Evolutionary conservation across 2,888 invertebrate species (phyloP), one percentile per base, ranked within the genome.

Genomic region (Hypercompe scribonia): DNA sequence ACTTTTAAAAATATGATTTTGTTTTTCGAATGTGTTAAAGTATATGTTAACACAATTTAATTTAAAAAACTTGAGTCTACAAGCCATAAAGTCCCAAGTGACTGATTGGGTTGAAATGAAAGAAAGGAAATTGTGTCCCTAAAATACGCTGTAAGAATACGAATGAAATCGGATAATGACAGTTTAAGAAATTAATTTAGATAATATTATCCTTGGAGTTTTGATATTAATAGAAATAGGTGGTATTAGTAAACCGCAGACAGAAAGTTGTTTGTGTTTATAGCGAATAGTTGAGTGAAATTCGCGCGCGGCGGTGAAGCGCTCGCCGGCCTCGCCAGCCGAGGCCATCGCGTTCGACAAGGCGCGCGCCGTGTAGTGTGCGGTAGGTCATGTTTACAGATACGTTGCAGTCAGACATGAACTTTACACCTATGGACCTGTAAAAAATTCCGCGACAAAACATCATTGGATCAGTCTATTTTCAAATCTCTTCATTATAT

Each of bases 321-420:
- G 64, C 71, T 36, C 46, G 63, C 28, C 70, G 72, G 74, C 81
- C 76, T 79, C 76, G 79, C 50, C 65, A 65, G 65, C 24, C 76
- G 81, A 81, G 83, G 81, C 74, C 74, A 65, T 15, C 65, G 74
- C 73, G 70, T 74, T 68, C 65, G 68, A 72, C 63, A 54, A 68
- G 33, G 58, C 46, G 64, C 64, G 28, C 67, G 75, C 70, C 73
- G 54, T 63, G 58, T 74, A 28, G 68, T 72, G 77, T 83, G 84
- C 75, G 83, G 84, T 84, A 84, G 83, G 84, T 83, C 84, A 82
- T 76, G 82, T 72, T 58, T 67, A 70, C 61, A 81, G 72, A 78
- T 74, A 74, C 76, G 74, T 65, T 75, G 73, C 66, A 78, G 39
- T 73, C 39, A 70, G 63, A 70, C 39, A 69, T 42, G 69, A 39